Percentiles rank a stretch among this genome's conserved stretches.
These are phyloP conservation scores for Ageneiosus marmoratus DNA, from an alignment of 2,113 vertebrate species.

Conservation along the genomic window DNA sequence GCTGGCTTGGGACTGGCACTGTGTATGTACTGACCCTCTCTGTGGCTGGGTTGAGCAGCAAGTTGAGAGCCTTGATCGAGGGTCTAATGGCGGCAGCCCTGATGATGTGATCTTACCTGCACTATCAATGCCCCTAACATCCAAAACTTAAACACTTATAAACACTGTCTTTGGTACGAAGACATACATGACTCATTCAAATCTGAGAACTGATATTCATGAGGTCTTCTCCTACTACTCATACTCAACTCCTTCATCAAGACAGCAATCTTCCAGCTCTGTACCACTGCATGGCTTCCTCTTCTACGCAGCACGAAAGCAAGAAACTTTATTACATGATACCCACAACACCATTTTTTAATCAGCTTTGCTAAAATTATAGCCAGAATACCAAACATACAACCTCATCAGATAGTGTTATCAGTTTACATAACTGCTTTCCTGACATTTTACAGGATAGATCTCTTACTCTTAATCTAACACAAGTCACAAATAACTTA, in stretches of 20 bases:
- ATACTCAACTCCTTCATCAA: not conserved
- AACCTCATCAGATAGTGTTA: not conserved
- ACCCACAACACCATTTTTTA: not conserved
- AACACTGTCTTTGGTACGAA: not conserved
- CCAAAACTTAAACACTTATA: not conserved
- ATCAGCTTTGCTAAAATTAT: not conserved
- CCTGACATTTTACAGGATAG: not conserved
- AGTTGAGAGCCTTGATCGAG: too few species aligned
- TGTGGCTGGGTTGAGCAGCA: too few species aligned
- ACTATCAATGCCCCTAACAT: not conserved
- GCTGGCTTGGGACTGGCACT: too few species aligned
- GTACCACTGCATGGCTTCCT: not conserved
- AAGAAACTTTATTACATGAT: not conserved
- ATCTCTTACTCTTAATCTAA: not conserved
- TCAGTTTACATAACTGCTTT: not conserved
- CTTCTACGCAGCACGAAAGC: not conserved
- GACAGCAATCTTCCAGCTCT: not conserved
- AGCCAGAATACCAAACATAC: not conserved
- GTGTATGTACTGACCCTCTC: too few species aligned
- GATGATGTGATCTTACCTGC: too few species aligned
- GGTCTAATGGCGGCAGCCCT: too few species aligned
- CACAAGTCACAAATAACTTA: not conserved
- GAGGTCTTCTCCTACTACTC: not conserved
- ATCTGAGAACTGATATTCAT: not conserved
- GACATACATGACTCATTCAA: not conserved